Conservation (phyloP, 2,113 vertebrate species). For the Urocolius indicus region DNA sequence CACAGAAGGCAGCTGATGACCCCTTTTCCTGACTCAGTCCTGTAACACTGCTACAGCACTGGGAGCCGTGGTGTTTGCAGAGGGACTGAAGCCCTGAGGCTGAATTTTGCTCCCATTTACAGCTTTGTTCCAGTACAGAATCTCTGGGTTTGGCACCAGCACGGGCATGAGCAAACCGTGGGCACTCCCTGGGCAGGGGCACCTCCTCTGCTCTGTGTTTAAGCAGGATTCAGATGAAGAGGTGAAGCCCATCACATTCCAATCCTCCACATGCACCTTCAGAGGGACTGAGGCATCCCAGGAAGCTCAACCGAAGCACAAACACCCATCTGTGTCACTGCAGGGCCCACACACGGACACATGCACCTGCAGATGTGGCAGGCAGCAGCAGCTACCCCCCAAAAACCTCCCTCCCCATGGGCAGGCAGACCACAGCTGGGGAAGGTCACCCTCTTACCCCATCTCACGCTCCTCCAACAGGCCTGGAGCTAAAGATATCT, state of each 20-base stretch:
- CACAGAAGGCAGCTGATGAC: background rate
- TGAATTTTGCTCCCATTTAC: background rate
- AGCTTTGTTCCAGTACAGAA: fast-evolving
- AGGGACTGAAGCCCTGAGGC: background rate
- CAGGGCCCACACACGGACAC: fast-evolving
- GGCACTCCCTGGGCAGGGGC: background rate
- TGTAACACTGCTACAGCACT: background rate
- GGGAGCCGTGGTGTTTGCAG: fast-evolving
- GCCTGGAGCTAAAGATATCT: background rate
- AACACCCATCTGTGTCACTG: background rate
- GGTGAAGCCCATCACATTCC: background rate
- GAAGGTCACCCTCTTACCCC: background rate
- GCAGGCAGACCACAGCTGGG: fast-evolving
- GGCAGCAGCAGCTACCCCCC: background rate
- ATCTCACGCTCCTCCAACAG: background rate
- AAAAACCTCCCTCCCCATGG: background rate
- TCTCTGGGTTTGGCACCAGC: background rate
- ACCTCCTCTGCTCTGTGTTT: fast-evolving
- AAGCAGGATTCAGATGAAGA: fast-evolving
- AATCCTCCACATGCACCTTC: background rate
- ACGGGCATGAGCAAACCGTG: fast-evolving
- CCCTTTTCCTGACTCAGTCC: background rate
- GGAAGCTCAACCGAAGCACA: fast-evolving
- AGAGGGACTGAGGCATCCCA: background rate
- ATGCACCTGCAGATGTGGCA: fast-evolving